phyloP scores from a whole-genome alignment of 2,113 vertebrate genomes.

The Aythya baeri region DNA sequence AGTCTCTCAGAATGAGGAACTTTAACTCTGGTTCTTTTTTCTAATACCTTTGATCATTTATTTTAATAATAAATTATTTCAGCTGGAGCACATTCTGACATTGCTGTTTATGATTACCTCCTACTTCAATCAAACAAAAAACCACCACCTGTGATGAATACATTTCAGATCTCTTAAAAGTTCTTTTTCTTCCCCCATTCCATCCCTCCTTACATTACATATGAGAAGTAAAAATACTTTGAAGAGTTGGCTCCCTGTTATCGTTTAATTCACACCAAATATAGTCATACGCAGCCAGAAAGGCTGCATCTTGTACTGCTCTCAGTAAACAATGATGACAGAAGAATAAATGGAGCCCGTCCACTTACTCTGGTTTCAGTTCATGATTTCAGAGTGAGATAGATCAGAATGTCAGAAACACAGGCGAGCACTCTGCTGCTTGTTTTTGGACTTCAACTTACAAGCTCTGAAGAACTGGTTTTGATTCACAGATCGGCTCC shows the following conservation, averaged over 20 bases:
- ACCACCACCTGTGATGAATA: not conserved
- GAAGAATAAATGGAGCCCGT: not conserved
- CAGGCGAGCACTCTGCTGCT: not conserved
- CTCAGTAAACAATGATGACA: accelerated
- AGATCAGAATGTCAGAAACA: not conserved
- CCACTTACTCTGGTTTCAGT: not conserved
- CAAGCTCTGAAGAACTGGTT: not conserved
- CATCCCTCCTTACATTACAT: not conserved
- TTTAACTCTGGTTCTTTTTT: not conserved
- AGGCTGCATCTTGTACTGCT: not conserved
- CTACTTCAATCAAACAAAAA: not conserved
- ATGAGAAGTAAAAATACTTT: not conserved
- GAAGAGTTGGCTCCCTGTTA: not conserved
- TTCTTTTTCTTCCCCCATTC: not conserved
- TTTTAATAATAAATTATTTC: not conserved
- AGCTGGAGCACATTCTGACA: not conserved
- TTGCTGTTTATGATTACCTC: not conserved
- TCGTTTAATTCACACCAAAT: not conserved
- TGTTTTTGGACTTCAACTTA: not conserved
- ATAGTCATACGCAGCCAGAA: not conserved
- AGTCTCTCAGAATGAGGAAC: not conserved
- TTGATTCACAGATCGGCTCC: not conserved
- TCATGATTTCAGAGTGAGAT: not conserved
- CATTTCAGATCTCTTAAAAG: not conserved
- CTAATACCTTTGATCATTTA: not conserved